A percentile compares a stretch with the other conserved stretches of the same genome.
phyloP scores from a whole-genome alignment of 2,888 invertebrate genomes.

The Eupithecia insigniata region DNA sequence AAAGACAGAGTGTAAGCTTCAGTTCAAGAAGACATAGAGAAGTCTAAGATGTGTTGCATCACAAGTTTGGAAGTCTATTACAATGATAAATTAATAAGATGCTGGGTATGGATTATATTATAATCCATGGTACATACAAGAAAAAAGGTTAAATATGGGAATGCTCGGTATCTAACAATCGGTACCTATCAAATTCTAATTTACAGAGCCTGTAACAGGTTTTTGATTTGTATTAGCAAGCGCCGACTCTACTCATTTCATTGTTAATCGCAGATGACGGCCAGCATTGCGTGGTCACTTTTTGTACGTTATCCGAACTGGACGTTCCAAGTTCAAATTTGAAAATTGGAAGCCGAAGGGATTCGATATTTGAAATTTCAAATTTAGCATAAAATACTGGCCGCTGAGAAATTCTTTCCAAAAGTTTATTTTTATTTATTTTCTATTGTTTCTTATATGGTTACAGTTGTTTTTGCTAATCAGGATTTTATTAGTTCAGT shows the following conservation, averaged over 20 bases:
- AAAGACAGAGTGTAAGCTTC: too few species aligned
- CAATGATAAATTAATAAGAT: too few species aligned
- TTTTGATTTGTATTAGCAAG: background rate
- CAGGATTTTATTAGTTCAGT: conserved; percentile 2
- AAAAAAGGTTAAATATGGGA: background rate
- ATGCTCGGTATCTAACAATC: background rate
- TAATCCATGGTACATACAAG: too few species aligned
- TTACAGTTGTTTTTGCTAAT: conserved; percentile 9
- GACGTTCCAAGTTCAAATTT: conserved; percentile 84
- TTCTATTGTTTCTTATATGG: conserved; percentile 29
- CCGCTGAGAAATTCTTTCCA: conserved; percentile 50
- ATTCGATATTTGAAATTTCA: conserved; percentile 80
- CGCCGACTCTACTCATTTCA: conserved; percentile 50
- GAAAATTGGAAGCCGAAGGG: conserved; percentile 79
- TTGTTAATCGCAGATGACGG: conserved; percentile 75
- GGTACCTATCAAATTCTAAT: background rate
- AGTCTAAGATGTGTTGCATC: too few species aligned
- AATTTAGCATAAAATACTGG: conserved; percentile 73
- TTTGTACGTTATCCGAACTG: conserved; percentile 82
- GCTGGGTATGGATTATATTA: too few species aligned
- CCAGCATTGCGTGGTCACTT: conserved; percentile 80
- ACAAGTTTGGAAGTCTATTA: too few species aligned
- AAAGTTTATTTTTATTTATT: conserved; percentile 34
- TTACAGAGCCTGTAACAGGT: background rate
- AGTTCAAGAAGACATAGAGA: too few species aligned